These are phyloP conservation scores for Rhinogobius similis DNA, from an alignment of 2,113 vertebrate species.

Conservation along the genomic window DNA sequence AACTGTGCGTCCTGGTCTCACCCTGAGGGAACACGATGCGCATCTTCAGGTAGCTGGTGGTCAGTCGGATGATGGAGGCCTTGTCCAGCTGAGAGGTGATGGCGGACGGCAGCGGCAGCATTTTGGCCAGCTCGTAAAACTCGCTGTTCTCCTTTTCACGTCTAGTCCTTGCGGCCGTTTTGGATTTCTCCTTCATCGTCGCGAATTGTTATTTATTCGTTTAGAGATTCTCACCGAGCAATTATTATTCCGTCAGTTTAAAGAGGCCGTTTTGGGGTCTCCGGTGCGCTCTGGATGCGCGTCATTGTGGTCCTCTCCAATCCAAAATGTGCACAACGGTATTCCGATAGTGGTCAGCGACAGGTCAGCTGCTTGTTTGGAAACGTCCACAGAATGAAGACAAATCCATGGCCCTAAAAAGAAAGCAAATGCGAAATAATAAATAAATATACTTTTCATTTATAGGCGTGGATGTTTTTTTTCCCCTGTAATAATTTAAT, in stretches of 20 bases:
- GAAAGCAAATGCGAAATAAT: neutral
- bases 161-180: slow-evolving; percentile 93
- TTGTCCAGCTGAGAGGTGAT: slow-evolving; percentile 96
- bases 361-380: slow-evolving; percentile 32
- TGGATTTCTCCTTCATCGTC: slow-evolving; percentile 91
- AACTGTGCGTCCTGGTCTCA: slow-evolving; percentile 42
- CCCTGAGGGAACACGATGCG: slow-evolving; percentile 81
- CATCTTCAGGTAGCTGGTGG: slow-evolving; percentile 96
- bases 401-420: slow-evolving; percentile 59
- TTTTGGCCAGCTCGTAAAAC: slow-evolving; percentile 94
- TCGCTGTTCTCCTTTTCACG: slow-evolving; percentile 96
- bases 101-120: slow-evolving; percentile 93
- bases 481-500: no score
- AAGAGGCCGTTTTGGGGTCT: slow-evolving; percentile 23
- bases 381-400: slow-evolving; percentile 32
- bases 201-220: slow-evolving; percentile 14
- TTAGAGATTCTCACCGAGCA: neutral
- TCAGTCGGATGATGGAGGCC: slow-evolving; percentile 95
- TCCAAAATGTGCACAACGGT: slow-evolving; percentile 35
- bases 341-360: slow-evolving; percentile 18
- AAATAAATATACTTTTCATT: neutral
- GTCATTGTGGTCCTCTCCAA: slow-evolving; percentile 45
- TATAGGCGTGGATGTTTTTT: neutral
- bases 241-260: slow-evolving; percentile 30
- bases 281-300: slow-evolving; percentile 29